Evolutionary conservation across 2,113 vertebrate species (phyloP).

Genomic region (Oreotragus oreotragus): DNA sequence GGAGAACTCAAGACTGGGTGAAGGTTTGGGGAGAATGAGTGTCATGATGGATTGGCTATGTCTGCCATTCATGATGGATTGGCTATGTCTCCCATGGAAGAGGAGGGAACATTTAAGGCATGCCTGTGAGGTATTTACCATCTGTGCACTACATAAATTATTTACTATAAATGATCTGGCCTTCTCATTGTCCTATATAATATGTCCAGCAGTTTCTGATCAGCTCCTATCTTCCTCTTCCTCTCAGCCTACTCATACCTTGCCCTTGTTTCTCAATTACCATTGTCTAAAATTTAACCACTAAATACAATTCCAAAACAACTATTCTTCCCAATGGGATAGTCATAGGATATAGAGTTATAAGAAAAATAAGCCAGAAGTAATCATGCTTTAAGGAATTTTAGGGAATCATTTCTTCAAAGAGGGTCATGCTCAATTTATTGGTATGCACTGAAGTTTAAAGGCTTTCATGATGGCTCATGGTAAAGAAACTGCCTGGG

Average conservation of each 20-base stretch:
- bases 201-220: background rate
- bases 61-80: background rate
- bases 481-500: background rate
- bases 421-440: background rate
- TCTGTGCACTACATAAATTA: conserved; percentile 30
- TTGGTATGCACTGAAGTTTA: background rate
- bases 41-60: background rate
- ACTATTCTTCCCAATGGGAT: background rate
- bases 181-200: background rate
- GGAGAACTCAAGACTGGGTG: background rate
- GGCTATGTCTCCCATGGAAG: background rate
- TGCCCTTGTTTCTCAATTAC: background rate
- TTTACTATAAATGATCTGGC: background rate
- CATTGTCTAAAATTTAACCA: background rate
- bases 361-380: background rate
- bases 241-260: background rate
- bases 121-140: background rate
- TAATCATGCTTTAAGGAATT: background rate
- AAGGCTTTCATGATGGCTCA: background rate
- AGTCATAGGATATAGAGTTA: background rate
- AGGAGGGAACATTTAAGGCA: background rate
- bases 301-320: background rate
- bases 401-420: background rate
- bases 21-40: background rate
- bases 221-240: background rate